Conservation (phyloP, 2,797 vertebrate genomes). For the Ceyx erithaca region DNA sequence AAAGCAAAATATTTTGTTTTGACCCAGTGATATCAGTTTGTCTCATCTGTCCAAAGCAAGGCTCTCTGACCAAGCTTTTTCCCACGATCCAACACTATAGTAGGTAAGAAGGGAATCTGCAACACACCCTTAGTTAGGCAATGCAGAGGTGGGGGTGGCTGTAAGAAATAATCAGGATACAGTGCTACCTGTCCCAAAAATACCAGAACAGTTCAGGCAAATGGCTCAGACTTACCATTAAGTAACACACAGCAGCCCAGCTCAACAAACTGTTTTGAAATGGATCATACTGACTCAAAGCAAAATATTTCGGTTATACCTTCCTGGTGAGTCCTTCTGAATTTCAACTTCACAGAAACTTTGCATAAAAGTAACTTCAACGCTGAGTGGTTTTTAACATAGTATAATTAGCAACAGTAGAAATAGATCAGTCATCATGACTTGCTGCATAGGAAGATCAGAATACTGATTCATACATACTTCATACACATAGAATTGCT, state of each 20-base stretch:
- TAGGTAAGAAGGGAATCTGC: not conserved
- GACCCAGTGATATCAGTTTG: not conserved
- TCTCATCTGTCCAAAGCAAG: not conserved
- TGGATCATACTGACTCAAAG: constrained; percentile 9
- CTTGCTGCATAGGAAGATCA: constrained; percentile 50
- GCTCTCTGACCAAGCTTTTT: not conserved
- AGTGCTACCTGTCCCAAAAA: not conserved
- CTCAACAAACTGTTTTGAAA: constrained; percentile 36
- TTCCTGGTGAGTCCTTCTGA: constrained; percentile 6
- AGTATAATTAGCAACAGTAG: constrained; percentile 64
- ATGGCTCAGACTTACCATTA: not conserved
- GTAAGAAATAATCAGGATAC: not conserved
- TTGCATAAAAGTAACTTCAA: constrained; percentile 54
- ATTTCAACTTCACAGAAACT: constrained; percentile 16
- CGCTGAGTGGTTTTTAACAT: constrained; percentile 45
- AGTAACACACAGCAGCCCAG: not conserved
- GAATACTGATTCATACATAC: constrained; percentile 59
- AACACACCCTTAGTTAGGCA: not conserved
- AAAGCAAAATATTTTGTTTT: not conserved
- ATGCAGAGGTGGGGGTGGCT: not conserved
- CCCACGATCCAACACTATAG: not conserved
- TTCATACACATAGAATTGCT: constrained; percentile 36
- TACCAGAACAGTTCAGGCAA: not conserved
- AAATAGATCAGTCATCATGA: constrained; percentile 67
- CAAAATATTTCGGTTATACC: constrained; percentile 36